phyloP scores from a whole-genome alignment of 2,888 invertebrate species.

The Parnassius orleans region DNA sequence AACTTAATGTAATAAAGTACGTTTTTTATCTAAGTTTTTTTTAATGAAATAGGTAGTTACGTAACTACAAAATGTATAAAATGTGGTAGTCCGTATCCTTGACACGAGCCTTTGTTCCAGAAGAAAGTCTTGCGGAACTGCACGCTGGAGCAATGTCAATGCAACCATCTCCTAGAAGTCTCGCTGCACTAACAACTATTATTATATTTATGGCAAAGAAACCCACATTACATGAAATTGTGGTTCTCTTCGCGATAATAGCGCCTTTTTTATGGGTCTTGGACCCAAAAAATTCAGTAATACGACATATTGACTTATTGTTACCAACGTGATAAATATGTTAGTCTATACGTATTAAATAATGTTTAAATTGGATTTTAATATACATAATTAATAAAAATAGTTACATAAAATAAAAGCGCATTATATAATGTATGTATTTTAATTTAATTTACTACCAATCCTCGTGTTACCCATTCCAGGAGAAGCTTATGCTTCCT shows the following conservation, averaged over 20 bases:
- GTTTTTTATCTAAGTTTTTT: too few relatives aligned
- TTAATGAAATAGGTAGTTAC: too few relatives aligned
- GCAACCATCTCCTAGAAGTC: slow-evolving; percentile 46
- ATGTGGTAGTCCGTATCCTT: background rate
- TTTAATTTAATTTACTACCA: background rate
- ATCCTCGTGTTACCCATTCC: too few relatives aligned
- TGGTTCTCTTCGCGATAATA: slow-evolving; percentile 49
- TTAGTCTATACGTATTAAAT: slow-evolving; percentile 45
- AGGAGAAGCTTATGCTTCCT: too few relatives aligned
- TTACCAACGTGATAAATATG: slow-evolving; percentile 68
- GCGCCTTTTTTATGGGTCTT: slow-evolving; percentile 42
- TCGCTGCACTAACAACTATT: slow-evolving; percentile 40
- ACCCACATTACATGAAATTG: slow-evolving; percentile 44
- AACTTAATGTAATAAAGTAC: too few relatives aligned
- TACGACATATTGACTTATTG: slow-evolving; percentile 44
- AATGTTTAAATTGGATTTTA: slow-evolving; percentile 31
- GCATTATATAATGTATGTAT: background rate
- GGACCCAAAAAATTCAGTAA: slow-evolving; percentile 43
- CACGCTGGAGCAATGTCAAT: slow-evolving; percentile 58
- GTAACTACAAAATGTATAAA: too few relatives aligned
- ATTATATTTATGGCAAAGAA: slow-evolving; percentile 35
- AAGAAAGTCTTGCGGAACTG: slow-evolving; percentile 76
- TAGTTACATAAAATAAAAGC: slow-evolving; percentile 74
- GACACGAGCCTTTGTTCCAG: slow-evolving; percentile 62
- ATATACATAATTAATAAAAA: slow-evolving; percentile 49